Evolutionary conservation across 2,888 invertebrate species (phyloP), one percentile per base, ranked within the genome.

Genomic region (Patella caerulea): DNA sequence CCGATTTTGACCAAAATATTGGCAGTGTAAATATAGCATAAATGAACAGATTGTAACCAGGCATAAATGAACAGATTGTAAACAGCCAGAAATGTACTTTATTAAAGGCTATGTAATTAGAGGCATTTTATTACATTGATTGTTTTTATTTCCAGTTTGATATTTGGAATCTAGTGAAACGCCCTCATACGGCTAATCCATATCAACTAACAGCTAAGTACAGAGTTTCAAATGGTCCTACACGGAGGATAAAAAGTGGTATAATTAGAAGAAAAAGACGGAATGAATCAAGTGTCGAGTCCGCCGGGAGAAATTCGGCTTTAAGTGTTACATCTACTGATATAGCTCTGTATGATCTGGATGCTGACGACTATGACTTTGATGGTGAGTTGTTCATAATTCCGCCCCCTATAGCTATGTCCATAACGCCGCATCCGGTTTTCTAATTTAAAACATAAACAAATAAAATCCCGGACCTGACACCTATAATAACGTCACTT

Each of bases 141-240:
- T 9, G 4, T 2, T n/a, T 54, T 54, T 54, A 19, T 54, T 17
- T 78, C 19, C 82, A 87, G 86, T 85, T 86, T 76, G 87, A 87
- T 78, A 84, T 84, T 72, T 84, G 84, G 83, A 82, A 83, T 29
- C 82, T 86, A 24, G 83, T 86, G 71, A 84, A 83, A 73, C 77
- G 87, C n/a, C 84, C 85, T 15, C 81, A 84, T 75, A 84, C 83
- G 24, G 81, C 85, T 4, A 83, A 85, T 72, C 83, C 87, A 2
- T 87, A 87, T 73, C 81, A 84, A 34, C 79, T 87, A 24, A 86
- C 86, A 74, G 83, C 85, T 14, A 83, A 84, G 69, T 85, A 86
- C 76, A 81, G 87, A 15, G 78, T 84, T 77, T 81, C 79, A 70
- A 79, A 80, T 54, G 81, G 80, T 15, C 78, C 81, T 3, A 72